Evolutionary conservation across 2,888 invertebrate genomes (phyloP).

Genomic region (Lasius platythorax): DNA sequence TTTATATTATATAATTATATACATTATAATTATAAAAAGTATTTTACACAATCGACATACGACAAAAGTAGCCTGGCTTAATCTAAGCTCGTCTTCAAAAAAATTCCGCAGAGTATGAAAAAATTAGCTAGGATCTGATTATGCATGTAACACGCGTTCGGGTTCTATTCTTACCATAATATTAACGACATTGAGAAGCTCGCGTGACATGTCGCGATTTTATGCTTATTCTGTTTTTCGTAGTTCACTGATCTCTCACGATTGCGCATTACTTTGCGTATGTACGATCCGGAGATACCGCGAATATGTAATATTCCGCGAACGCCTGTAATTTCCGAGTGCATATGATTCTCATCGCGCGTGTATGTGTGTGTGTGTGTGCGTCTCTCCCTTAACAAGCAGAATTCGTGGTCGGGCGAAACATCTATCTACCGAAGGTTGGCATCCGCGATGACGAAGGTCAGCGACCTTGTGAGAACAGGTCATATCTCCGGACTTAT

Average conservation of each 20-base stretch:
- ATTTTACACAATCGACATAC: neutral
- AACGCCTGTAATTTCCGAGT: slow-evolving; percentile 49
- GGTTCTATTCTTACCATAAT: slow-evolving; percentile 31
- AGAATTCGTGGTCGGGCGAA: slow-evolving; percentile 38
- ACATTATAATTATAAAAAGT: neutral
- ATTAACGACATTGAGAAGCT: slow-evolving; percentile 41
- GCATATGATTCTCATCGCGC: slow-evolving; percentile 52
- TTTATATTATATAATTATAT: no score
- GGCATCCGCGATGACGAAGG: slow-evolving; percentile 36
- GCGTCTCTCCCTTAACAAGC: slow-evolving; percentile 37
- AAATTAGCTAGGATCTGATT: slow-evolving; percentile 28
- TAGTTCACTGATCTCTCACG: slow-evolving; percentile 59
- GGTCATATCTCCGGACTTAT: slow-evolving; percentile 22
- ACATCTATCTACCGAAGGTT: slow-evolving; percentile 18
- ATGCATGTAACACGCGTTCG: slow-evolving; percentile 22
- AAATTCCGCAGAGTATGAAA: slow-evolving; percentile 4
- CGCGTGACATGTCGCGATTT: slow-evolving; percentile 52
- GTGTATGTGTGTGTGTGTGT: neutral
- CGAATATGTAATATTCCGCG: slow-evolving; percentile 35
- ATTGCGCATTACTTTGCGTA: slow-evolving; percentile 23
- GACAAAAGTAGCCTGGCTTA: neutral
- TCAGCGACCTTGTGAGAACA: slow-evolving; percentile 63
- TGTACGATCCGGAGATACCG: neutral
- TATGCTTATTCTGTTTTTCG: slow-evolving; percentile 54
- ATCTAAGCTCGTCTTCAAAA: neutral